These are phyloP conservation scores for Caranx melampygus DNA, from an alignment of 2,113 vertebrate genomes.

Conservation along the genomic window DNA sequence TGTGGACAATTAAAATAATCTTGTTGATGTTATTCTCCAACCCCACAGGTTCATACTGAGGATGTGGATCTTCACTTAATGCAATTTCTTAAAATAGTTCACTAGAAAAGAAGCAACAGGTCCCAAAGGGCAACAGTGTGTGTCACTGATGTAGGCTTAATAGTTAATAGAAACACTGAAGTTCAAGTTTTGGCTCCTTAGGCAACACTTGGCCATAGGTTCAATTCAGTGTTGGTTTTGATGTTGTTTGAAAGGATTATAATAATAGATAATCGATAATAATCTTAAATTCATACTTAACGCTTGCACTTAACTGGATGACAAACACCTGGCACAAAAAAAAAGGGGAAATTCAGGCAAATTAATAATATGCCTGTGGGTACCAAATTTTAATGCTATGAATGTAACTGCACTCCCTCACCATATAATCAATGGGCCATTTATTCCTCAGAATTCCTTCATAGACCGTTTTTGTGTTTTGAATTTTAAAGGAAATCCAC, in stretches of 20 bases:
- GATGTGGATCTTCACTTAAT: too few species aligned
- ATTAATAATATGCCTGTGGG: neutral
- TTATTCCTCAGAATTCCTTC: slow-evolving; percentile 13
- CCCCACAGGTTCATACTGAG: too few species aligned
- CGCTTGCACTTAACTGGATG: neutral
- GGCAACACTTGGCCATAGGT: neutral
- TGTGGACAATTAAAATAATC: too few species aligned
- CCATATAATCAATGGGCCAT: slow-evolving; percentile 5
- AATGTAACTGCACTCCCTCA: slow-evolving; percentile 15
- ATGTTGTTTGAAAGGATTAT: too few species aligned
- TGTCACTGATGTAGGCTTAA: slow-evolving; percentile 3
- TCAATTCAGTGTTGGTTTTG: neutral
- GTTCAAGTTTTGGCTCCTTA: neutral
- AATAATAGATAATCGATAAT: too few species aligned
- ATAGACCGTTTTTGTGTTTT: slow-evolving; percentile 28
- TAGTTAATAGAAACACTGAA: neutral
- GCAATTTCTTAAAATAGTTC: too few species aligned
- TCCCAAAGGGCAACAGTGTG: neutral
- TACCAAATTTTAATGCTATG: neutral
- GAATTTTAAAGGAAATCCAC: slow-evolving; percentile 63
- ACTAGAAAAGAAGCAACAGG: neutral
- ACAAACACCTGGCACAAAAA: neutral
- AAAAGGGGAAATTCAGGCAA: slow-evolving; percentile 21
- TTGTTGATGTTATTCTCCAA: too few species aligned
- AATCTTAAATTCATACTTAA: too few species aligned